Base-by-base conservation (phyloP, 1,140 invertebrate genomes). In the Eueides isabella region DNA sequence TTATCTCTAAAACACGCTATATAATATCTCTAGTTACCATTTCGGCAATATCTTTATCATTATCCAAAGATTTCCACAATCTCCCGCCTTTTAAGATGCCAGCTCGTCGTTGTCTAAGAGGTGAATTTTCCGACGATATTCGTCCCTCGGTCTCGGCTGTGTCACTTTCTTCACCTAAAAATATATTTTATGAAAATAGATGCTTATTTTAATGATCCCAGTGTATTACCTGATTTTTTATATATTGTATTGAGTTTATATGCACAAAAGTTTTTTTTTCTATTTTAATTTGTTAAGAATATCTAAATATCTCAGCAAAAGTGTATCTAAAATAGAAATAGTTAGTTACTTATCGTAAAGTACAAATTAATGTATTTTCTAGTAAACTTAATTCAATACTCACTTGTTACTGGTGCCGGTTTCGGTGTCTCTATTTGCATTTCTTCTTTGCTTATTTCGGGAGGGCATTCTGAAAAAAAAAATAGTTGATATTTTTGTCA, bases 1-100 rank as follows among this genome's bases (percentile, higher is more conserved):
- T 16, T 14, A 14, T 16, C 3, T 14, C 16, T 38, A 38, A 38
- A 38, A 16, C 4, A 16, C 1, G 5, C 16, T 5, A 14, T 38
- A 16, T 16, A 14, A 63, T 7, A 30, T 30, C 1, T 63, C 11
- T 63, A 14, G 48, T 71, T 82, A 90, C 90, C 85, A 87, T 86
- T 80, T 92, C 90, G 38, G 67, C 87, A 28, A 69, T 66, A 28
- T 91, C 91, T 67, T 87, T 92, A 63, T 92, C 89, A 41, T 77
- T 84, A 69, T 92, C 91, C 65, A 92, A 72, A 2, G 91, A 91
- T 66, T 92, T 92, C 91, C 91, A 92, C 11, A 92, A 78, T 28
- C 88, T 77, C 0, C 91, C 91, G 1, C 91, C 91, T 75, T 92
- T 92, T 0, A 92, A 76, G 28, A 92, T 92, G 14, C 91, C 91